These are phyloP conservation scores for Therioaphis trifolii DNA, from an alignment of 2,888 invertebrate species.

Conservation along the genomic window DNA sequence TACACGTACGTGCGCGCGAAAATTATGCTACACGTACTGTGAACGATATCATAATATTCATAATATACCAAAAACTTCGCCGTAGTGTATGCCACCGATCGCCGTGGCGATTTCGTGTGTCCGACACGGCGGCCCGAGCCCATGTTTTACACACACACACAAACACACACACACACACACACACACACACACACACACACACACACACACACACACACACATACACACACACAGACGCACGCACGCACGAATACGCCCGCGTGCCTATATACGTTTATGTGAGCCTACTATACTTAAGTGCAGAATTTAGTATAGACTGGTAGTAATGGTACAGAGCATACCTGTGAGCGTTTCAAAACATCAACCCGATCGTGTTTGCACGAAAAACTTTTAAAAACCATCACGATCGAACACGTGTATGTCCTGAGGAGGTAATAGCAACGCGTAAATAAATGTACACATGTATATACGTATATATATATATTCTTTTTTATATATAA, in stretches of 20 bases:
- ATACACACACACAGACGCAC: no score
- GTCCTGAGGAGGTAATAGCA: slow-evolving; percentile 38
- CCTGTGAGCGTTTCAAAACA: not conserved
- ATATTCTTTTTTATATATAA: no score
- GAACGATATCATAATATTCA: no score
- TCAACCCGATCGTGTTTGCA: slow-evolving; percentile 39
- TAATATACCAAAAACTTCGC: no score
- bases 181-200: not conserved
- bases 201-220: no score
- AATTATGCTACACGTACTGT: no score
- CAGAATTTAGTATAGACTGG: not conserved
- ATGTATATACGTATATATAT: not conserved
- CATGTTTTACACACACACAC: not conserved
- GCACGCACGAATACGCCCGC: no score
- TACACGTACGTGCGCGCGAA: no score
- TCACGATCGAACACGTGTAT: slow-evolving; percentile 36
- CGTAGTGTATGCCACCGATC: not conserved
- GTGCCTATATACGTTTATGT: no score
- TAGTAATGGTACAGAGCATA: no score
- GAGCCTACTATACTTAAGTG: no score
- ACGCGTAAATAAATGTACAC: not conserved
- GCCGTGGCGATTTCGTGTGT: slow-evolving; percentile 39
- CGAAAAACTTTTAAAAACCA: slow-evolving; percentile 29
- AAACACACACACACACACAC: no score
- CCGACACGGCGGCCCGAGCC: not conserved